phyloP scores from a whole-genome alignment of 2,113 vertebrate genomes.

The Apteryx mantelli region DNA sequence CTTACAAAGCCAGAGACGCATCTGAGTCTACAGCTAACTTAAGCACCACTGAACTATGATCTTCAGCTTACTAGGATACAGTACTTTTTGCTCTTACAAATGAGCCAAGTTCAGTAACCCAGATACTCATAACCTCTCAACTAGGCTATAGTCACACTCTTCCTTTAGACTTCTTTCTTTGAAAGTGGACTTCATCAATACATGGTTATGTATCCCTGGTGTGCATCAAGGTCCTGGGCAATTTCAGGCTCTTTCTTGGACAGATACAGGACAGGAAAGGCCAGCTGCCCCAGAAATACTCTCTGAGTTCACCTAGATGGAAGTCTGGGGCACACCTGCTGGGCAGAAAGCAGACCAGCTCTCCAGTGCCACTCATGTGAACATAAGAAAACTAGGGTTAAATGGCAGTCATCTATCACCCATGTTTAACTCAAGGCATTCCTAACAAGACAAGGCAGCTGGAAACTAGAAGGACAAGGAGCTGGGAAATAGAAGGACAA shows the following conservation, averaged over 20 bases:
- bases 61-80: background rate
- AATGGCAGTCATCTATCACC: background rate
- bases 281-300: background rate
- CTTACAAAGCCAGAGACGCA: background rate
- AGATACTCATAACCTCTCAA: background rate
- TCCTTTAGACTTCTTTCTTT: background rate
- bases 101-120: background rate
- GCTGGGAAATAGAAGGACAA: background rate
- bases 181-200: background rate
- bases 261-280: background rate
- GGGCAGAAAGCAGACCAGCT: background rate
- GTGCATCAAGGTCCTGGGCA: background rate
- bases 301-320: background rate
- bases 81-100: fast-evolving
- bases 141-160: background rate
- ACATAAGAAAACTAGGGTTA: background rate
- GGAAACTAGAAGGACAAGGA: background rate
- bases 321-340: background rate
- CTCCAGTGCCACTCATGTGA: background rate
- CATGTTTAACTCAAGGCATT: background rate
- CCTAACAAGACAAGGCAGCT: background rate
- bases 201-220: background rate
- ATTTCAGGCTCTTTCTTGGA: background rate
- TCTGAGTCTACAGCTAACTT: background rate
- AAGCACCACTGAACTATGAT: background rate